Evolutionary conservation across 2,888 invertebrate species (phyloP).

Genomic region (Orthosia incerta): DNA sequence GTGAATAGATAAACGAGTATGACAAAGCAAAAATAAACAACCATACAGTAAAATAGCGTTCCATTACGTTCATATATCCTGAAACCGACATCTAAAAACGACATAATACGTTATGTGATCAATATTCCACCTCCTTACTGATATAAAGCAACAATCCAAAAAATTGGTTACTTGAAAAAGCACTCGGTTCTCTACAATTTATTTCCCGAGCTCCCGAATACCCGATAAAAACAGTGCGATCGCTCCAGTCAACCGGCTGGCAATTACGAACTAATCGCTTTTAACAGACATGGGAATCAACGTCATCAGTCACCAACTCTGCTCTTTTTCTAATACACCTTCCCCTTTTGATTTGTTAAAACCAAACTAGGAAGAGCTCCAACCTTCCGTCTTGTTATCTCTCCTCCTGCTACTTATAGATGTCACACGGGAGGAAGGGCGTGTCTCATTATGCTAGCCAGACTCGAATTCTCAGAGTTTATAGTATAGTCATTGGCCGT

Average conservation of each 20-base stretch:
- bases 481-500: constrained; percentile 80
- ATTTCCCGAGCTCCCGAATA: constrained; percentile 55
- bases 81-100: constrained; percentile 22
- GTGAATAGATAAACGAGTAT: constrained; percentile 41
- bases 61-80: constrained; percentile 37
- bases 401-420: constrained; percentile 54
- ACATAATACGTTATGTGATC: constrained; percentile 40
- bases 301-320: constrained; percentile 74
- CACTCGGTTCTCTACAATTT: constrained; percentile 59
- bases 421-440: constrained; percentile 64
- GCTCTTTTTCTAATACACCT: constrained; percentile 76
- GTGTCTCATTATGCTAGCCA: constrained; percentile 76
- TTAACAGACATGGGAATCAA: constrained; percentile 79
- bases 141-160: constrained; percentile 53
- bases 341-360: constrained; percentile 75
- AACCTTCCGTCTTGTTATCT: constrained; percentile 63
- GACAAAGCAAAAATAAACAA: constrained; percentile 35
- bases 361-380: constrained; percentile 70
- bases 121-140: constrained; percentile 30
- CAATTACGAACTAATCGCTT: constrained; percentile 73
- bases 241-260: constrained; percentile 55
- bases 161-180: constrained; percentile 56
- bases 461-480: constrained; percentile 80
- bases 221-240: constrained; percentile 58
- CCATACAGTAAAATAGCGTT: constrained; percentile 27